Base-by-base conservation (phyloP, 23 tunicate genomes). In the Botrylloides violaceus region DNA sequence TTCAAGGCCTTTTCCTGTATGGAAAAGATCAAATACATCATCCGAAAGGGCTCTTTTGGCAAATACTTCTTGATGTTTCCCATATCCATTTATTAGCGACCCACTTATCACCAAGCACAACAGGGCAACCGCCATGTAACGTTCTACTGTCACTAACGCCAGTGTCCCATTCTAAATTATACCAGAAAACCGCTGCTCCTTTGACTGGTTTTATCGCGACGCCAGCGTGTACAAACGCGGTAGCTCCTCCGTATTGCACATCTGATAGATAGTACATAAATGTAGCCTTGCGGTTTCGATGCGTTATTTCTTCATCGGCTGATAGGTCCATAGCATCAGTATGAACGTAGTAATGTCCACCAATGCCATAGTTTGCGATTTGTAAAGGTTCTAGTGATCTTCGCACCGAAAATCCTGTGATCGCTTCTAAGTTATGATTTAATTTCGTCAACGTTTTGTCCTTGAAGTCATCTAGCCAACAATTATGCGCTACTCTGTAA, bases 101-200 rank as follows among this genome's bases (percentile, higher is more conserved):
- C 77, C 71, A 72, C 21, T 57, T 72, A 59, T 55, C 29, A 5
- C 77, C 77, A 4, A 57, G n/a, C 1, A 57, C 26, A 58, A 72
- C 77, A 29, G 77, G 77, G 68, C 77, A 72, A 32, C 77, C 71
- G 68, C 49, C 77, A 29, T 72, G 77, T 0, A 29, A 39, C 2
- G 77, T 55, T 22, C 43, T 56, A 0, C 19, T n/a, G 34, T 56
- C 65, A 23, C 15, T 27, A 5, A 50, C 23, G 19, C 71, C 77
- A 63, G 70, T 25, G 72, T 1, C 49, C 35, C 64, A 30, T 1
- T n/a, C 29, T 27, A 55, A 21, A 35, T 72, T 58, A 35, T 30
- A 58, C 71, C 77, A 72, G 64, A 72, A 35, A 56, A 72, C n/a
- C 32, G 77, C 36, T 19, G 37, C 24, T 57, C 77, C 71, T 56